A percentile compares a stretch with the other conserved stretches of the same genome.
Conservation (phyloP, 2,797 vertebrate genomes). For the Danio choprae region DNA sequence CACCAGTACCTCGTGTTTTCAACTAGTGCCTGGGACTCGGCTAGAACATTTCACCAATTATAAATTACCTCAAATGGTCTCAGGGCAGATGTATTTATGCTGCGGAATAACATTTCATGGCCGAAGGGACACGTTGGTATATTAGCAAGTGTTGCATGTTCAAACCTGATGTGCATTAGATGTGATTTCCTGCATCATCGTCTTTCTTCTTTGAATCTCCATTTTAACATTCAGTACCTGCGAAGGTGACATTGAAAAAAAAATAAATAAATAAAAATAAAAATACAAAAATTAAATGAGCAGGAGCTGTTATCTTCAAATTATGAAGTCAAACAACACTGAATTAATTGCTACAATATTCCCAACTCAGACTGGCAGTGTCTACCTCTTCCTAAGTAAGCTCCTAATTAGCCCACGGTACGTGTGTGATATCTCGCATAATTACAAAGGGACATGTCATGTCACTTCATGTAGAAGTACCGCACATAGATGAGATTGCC, state of each 20-base stretch:
- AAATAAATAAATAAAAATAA: no score
- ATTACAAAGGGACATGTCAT: conserved; percentile 39
- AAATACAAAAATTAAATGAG: conserved; percentile 47
- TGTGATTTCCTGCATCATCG: conserved; percentile 7
- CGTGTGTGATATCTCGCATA: conserved; percentile 43
- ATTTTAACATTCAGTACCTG: conserved; percentile 39
- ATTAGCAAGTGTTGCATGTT: conserved; percentile 11
- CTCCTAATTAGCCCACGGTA: conserved; percentile 52
- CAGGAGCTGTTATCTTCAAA: conserved; percentile 57
- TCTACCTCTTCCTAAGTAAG: conserved; percentile 49
- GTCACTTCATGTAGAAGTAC: conserved; percentile 22
- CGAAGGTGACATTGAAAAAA: conserved; percentile 58
- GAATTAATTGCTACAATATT: conserved; percentile 59
- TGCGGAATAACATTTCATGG: conserved; percentile 19
- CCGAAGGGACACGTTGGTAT: conserved; percentile 5
- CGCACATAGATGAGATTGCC: not conserved
- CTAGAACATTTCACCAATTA: conserved; percentile 37
- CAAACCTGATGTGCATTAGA: conserved; percentile 2
- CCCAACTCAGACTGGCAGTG: conserved; percentile 49
- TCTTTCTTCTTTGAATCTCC: conserved; percentile 22
- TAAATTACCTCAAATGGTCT: conserved; percentile 31
- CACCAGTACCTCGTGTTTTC: conserved; percentile 3
- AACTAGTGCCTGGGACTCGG: not conserved
- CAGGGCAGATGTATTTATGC: conserved; percentile 24
- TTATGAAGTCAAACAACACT: conserved; percentile 57